Base-by-base conservation (phyloP, 2,113 vertebrate species). In the Pheucticus melanocephalus region DNA sequence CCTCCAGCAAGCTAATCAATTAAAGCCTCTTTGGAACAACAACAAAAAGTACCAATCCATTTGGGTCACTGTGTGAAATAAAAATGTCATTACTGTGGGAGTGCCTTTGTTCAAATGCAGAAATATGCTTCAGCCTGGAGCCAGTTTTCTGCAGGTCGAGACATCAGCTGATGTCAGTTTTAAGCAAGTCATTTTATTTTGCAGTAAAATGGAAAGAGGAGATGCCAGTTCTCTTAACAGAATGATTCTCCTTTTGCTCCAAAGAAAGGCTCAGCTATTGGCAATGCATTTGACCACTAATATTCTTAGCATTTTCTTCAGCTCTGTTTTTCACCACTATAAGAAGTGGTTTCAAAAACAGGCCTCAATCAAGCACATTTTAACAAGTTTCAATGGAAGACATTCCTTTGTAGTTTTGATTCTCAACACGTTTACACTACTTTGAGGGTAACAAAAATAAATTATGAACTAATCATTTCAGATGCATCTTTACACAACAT, bases 1-100 rank as follows among this genome's bases (percentile, higher is more conserved):
- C 57, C 47, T 88, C 68, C 53, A 92, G 81, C 54, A 92, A 92
- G 40, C 31, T 92, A 90, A 90, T 93, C 75, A 78, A 54, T 95
- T 86, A 89, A 87, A 33, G 25, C 14, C 21, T 92, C 37, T 93
- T 63, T 76, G 72, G 71, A 63, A 42, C 40, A 53, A 25, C 48
- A 64, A 73, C 33, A 68, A 42, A 79, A 79, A 56, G 37, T 33
- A 18, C 39, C 21, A 84, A 65, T 66, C 68, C 44, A 75, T 91
- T 86, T 85, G 78, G 50, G 82, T 96, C 82, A 91, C 63, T 44
- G 44, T 63, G 53, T 54, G 39, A 94, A 95, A 84, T 59, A 76
- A 93, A 84, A 89, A 77, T 66, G 63, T 73, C 75, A 51, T 77
- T 94, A 76, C 17, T 50, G 15, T 63, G 53, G 28, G 21, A 85